Percentiles rank a stretch among this genome's conserved stretches.
phyloP scores from a whole-genome alignment of 2,797 vertebrate genomes.

The Lagodon rhomboides region DNA sequence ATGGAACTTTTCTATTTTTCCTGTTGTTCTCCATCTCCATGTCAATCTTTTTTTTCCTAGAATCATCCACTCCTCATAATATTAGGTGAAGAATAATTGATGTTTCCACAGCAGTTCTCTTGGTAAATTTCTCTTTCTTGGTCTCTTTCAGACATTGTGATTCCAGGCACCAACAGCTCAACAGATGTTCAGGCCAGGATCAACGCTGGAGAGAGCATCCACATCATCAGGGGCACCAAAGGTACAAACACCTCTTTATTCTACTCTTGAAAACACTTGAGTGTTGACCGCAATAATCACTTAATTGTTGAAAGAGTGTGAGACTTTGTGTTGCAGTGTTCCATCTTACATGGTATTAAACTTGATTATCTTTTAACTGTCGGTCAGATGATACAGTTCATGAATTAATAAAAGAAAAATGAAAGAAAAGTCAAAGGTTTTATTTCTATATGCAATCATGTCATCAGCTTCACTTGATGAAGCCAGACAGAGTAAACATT shows the following conservation, averaged over 20 bases:
- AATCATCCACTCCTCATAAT: not conserved
- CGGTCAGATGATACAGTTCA: not conserved
- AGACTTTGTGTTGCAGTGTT: not conserved
- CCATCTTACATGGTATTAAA: not conserved
- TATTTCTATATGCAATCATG: no score
- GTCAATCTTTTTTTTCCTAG: accelerated
- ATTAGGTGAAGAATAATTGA: not conserved
- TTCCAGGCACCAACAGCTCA: conserved; percentile 93
- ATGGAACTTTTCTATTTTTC: not conserved
- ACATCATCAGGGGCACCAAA: conserved; percentile 95
- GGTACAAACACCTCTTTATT: conserved; percentile 74
- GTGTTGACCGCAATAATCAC: no score
- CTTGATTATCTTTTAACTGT: not conserved
- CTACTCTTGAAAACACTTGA: not conserved
- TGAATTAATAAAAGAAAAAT: no score
- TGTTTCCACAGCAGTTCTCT: not conserved
- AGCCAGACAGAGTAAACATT: not conserved
- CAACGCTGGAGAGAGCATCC: conserved; percentile 93
- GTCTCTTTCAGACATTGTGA: conserved; percentile 90
- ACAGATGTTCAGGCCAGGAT: conserved; percentile 94
- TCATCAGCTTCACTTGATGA: not conserved
- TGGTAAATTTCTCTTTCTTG: not conserved
- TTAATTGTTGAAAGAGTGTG: not conserved
- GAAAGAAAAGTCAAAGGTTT: no score
- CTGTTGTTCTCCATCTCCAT: not conserved